Base-by-base conservation (phyloP, 1,140 invertebrate species). In the Platyscapa corneri region DNA sequence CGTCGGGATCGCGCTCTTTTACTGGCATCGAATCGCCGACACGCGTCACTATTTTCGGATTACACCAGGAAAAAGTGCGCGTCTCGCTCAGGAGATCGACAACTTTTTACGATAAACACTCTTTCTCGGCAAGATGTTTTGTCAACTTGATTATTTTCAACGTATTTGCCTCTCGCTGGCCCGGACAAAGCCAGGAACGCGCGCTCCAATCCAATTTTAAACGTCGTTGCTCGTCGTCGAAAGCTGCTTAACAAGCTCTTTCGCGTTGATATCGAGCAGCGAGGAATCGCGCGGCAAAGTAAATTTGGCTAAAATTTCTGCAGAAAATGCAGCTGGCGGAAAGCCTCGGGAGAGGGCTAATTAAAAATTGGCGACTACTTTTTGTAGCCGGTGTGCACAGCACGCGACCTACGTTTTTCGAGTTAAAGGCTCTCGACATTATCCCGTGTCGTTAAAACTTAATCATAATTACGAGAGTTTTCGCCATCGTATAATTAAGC, bases 21-120 rank as follows among this genome's bases (percentile, higher is more conserved):
- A 49, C 12, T 46, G 39, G 30, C 78, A 46, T 30, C 37, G 37
- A 37, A 39, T 79, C 56, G 34, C 39, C 53, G 74, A 37, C 65
- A 72, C 53, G 34, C 56, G 78, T 30, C 72, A 77, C 74, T 77
- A 82, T 79, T 72, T 84, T 79, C 27, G 64, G 60, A 79, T 78
- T 79, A 72, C 39, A 30, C 42, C 30, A 37, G 34, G 67, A 32
- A 27, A 46, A 74, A 60, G 32, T 76, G 37, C n/a, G 14, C 6
- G 16, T 42, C 37, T 0, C 42, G 1, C 70, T 74, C 32, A 3
- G 20, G 3, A 42, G 42, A 42, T 74, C 37, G 70, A 74, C n/a
- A 32, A 20, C 39, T 42, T 42, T 74, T 74, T 67, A 60, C 56
- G 64, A 34, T 67, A 34, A 67, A 34, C 64, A 14, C 8, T 34